Base-by-base conservation (phyloP, 1,140 invertebrate genomes). In the Neelides sp. region DNA sequence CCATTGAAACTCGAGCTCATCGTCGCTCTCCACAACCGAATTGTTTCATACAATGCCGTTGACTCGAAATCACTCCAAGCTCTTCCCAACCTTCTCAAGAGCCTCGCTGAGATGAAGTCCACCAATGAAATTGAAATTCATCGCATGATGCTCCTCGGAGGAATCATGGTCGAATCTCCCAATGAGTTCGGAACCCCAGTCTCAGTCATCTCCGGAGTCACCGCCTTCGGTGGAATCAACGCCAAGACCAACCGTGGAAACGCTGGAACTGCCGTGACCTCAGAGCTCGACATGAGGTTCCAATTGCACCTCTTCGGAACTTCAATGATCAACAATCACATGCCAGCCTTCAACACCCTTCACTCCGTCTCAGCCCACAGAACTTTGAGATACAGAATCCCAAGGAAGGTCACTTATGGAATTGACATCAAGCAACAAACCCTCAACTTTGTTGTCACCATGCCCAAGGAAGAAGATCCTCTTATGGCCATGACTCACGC, bases 401-500 rank as follows among this genome's bases (percentile, higher is more conserved):
- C 58, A 45, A 48, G 58, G 27, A n/a, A 60, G 8, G 20, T 60
- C 37, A 57, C 35, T 42, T 15, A 57, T 13, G 52, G 51, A n/a
- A n/a, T 60, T 26, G 54, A 60, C 40, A 28, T 46, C 22, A 52
- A 47, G 30, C 48, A 52, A 49, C 26, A 39, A 12, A 39, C 52
- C 17, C 5, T 60, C 24, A 60, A 52, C 47, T 50, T 52, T 27
- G 48, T 34, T 22, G 24, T 36, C 26, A 24, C 45, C n/a, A 39
- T 49, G 1, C 58, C 58, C 34, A 60, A 47, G 22, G 54, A 60
- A 40, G 58, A 60, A 15, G 50, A 60, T 48, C 58, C 58, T 13
- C 19, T 51, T 19, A n/a, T 60, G 7, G 43, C 30, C 27, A 48
- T 51, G 50, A 34, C 50, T 36, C 58, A 60, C 41, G 52, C 58